Evolutionary conservation across 1,140 invertebrate species (phyloP).

Genomic region (Euborellia annulipes): DNA sequence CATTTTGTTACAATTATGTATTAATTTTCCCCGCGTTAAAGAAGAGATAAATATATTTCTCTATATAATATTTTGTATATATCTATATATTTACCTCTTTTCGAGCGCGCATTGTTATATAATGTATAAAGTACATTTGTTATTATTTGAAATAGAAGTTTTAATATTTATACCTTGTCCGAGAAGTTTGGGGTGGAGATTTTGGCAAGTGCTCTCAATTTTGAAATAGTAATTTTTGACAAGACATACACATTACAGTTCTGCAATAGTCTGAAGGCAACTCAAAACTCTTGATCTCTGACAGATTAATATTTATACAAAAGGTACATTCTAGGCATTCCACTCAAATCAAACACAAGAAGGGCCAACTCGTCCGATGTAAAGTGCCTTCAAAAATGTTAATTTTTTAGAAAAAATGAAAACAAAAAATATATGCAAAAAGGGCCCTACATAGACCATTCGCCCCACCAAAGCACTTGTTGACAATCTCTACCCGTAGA

Average conservation of each 20-base stretch:
- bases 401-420: constrained; percentile 20
- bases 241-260: constrained; percentile 26
- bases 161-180: too few relatives aligned
- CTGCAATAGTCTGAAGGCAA: constrained; percentile 23
- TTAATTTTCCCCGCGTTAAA: too few relatives aligned
- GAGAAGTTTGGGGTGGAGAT: constrained; percentile 4
- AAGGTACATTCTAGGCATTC: constrained; percentile 15
- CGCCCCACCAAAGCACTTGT: constrained; percentile 20
- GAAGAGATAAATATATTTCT: too few relatives aligned
- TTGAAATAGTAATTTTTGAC: constrained; percentile 45
- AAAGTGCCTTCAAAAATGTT: constrained; percentile 25
- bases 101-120: too few relatives aligned
- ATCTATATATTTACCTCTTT: too few relatives aligned
- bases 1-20: too few relatives aligned
- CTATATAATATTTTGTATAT: too few relatives aligned
- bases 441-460: constrained; percentile 23
- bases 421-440: constrained; percentile 11
- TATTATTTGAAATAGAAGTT: too few relatives aligned
- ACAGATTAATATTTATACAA: too few relatives aligned
- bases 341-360: constrained; percentile 17
- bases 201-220: constrained; percentile 34
- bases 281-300: constrained; percentile 14
- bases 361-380: constrained; percentile 21
- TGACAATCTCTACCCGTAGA: constrained; percentile 12
- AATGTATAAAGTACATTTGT: too few relatives aligned